Evolutionary conservation across 2,888 invertebrate genomes (phyloP), one percentile per base, ranked within the genome.

Genomic region (Megaustenia siamemsis): DNA sequence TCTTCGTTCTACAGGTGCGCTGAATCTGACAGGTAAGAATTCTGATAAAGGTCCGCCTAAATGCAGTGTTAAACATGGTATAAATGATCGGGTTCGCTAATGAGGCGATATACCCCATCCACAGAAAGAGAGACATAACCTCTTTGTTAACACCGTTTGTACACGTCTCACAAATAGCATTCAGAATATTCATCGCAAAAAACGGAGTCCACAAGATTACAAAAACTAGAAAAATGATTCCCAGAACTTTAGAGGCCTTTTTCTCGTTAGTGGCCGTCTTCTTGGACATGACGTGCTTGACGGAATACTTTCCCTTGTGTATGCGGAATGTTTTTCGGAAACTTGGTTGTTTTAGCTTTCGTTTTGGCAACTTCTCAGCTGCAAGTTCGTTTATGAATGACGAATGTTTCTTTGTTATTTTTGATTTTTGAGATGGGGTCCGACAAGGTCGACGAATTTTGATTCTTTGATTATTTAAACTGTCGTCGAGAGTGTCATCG

Each of bases 1-100:
- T 66, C 24, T 87, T 86, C 0, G 82, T 81, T 15, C 86, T 81
- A 28, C 88, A 86, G 10, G 88, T 83, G 32, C 83, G 88, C 78
- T 89, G 88, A 73, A 92, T 87, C 81, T 91, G 90, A 87, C 90
- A 92, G 68, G 88, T 91, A 4, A 94, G 88, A 35, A 94, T 93
- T 53, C 89, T 89, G 69, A 92, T 89, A 86, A 94, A 93, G 18
- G 93, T 91, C 35, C 90, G 84, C 12, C 93, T 88, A 88, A 94
- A 94, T 40, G 93, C 90, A 12, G 93, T 93, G 87, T 93, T 94
- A 86, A 94, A 93, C 93, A 93, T 93, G 10, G 93, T 94, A 83
- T 94, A 94, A 69, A 94, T 93, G 84, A 94, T 93, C 10, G 94
- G 94, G 82, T 94, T 94, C 35, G 93, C 93, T 79, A 93, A 88